These are phyloP conservation scores for Netelia inedita DNA, from an alignment of 2,888 invertebrate species.

Conservation along the genomic window DNA sequence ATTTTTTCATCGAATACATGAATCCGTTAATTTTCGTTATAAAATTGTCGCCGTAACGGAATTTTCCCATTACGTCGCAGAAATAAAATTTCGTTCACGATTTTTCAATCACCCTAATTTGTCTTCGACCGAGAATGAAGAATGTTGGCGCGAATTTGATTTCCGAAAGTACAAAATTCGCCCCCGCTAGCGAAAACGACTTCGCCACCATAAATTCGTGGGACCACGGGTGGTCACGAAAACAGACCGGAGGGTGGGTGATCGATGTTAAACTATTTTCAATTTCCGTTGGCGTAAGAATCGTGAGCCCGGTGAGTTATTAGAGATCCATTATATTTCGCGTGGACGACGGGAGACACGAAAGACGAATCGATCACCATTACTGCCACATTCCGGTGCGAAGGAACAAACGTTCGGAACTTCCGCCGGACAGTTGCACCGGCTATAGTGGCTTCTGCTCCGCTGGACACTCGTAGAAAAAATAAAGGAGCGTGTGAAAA, in stretches of 20 bases:
- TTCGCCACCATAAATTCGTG: slow-evolving; percentile 58
- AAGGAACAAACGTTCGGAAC: neutral
- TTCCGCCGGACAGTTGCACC: slow-evolving; percentile 19
- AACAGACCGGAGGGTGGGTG: slow-evolving; percentile 40
- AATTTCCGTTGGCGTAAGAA: slow-evolving; percentile 27
- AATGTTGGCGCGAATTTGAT: slow-evolving; percentile 47
- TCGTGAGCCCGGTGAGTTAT: slow-evolving; percentile 41
- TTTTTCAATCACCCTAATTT: slow-evolving; percentile 35
- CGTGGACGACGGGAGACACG: slow-evolving; percentile 6
- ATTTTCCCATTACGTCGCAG: too few relatives aligned
- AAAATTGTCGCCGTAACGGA: too few relatives aligned
- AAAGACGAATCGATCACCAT: slow-evolving; percentile 50
- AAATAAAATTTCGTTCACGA: neutral
- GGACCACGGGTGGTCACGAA: slow-evolving; percentile 57
- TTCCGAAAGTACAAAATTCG: too few relatives aligned
- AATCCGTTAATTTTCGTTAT: too few relatives aligned
- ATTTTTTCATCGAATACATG: neutral
- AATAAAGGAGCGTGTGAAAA: slow-evolving; percentile 64
- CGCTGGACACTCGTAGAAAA: neutral
- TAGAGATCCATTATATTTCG: slow-evolving; percentile 37
- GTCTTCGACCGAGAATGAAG: slow-evolving; percentile 26
- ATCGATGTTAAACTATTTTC: slow-evolving; percentile 6
- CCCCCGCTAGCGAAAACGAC: neutral
- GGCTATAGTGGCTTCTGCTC: neutral
- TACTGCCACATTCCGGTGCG: slow-evolving; percentile 21